Base-by-base conservation (phyloP, 2,888 invertebrate species). In the Helleia helle region DNA sequence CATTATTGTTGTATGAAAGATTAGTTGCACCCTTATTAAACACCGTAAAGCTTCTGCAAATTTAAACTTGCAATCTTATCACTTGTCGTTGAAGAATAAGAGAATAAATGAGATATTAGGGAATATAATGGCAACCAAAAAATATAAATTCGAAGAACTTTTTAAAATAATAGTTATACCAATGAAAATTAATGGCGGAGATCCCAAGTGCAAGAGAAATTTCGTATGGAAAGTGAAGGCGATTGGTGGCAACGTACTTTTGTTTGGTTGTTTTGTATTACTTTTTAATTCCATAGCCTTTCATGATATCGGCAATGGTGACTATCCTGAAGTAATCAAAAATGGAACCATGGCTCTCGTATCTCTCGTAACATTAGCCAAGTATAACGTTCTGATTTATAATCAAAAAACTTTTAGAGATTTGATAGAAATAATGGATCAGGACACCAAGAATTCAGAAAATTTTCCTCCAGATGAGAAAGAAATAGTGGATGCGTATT, bases 331-430 rank as follows among this genome's bases (percentile, higher is more conserved):
- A 40, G 67, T 64, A 1, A 62, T 65, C 40, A 72, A 69, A 46
- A 71, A 72, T 42, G 47, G 53, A 1, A 55, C 62, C 1, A 69
- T 76, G 55, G 43, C 54, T 2, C 56, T 71, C 2, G 57, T 77
- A 1, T 51, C 56, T 15, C 27, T 63, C 8, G 69, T 67, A 3
- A 56, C 50, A 1, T 46, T 65, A 0, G 18, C 34, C 18, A 75
- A 76, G 49, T 71, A 65, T 45, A 41, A 47, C 1, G 57, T 63
- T 4, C 48, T 76, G n/a, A 29, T 70, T 5, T 50, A 52, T 38
- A 49, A 59, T 27, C 56, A 59, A 38, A 30, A 57, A 9, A 51
- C 58, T 12, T 54, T 75, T 4, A 50, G 41, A 8, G 39, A 51
- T 9, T 40, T 71, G 0, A 67, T 79, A 27, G 34, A 43, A 1